Base-by-base conservation (phyloP, 2,797 vertebrate species). In the Semotilus atromaculatus region DNA sequence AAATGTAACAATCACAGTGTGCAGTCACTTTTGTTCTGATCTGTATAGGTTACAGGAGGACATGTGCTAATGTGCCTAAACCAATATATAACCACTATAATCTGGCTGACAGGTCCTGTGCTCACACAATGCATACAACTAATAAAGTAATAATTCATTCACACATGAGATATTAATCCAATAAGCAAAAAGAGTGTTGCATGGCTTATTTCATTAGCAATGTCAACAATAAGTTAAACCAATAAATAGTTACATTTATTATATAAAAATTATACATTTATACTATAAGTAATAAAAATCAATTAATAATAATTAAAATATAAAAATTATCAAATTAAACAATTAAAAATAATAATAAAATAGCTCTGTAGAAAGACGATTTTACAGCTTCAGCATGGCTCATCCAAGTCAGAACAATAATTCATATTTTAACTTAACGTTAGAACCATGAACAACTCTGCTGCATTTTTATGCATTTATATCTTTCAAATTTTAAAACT, bases 1-100 rank as follows among this genome's bases (percentile, higher is more conserved):
- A 82, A 38, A 75, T 62, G 2, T 13, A 36, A 29, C 21, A 74
- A 74, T 45, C 70, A 64, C 16, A 45, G 18, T 43, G 3, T 23
- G 60, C 58, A 53, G 14, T 3, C 80, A 45, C 53, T 34, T 73
- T 62, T 48, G 55, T 62, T 73, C 26, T 48, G 11, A 72, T 72
- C 67, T 73, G 36, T 62, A 36, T 43, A 62, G 68, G 53, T 82
- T 73, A 73, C 40, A 62, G 38, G 26, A 73, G 80, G 80, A 62
- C 80, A 62, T 62, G 55, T 29, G 55, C 68, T 73, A 29, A 62
- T 70, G 34, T 13, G 14, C 29, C 48, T 81, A 31, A 81, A 81
- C 48, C 66, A 29, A 43, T 58, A 70, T 29, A 58, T 71, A 71
- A 67, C 34, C 60, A 18, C 45, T 36, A 7, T 67, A 55, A 83